These are phyloP conservation scores for Elanoides forficatus DNA, from an alignment of 2,113 vertebrate species.

Conservation along the genomic window DNA sequence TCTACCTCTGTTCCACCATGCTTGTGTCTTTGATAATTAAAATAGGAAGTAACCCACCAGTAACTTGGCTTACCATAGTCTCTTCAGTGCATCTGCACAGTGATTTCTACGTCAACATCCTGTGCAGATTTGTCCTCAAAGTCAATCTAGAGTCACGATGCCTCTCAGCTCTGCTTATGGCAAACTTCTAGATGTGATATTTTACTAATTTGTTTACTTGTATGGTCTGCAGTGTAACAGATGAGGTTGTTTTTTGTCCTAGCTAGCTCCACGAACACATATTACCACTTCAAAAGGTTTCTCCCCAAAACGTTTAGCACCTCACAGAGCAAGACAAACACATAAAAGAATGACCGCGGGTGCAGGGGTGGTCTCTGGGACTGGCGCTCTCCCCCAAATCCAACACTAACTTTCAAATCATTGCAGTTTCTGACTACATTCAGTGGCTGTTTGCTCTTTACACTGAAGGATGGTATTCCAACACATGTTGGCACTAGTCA, in stretches of 20 bases:
- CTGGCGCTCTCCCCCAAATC: neutral
- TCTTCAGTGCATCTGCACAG: neutral
- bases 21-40: neutral
- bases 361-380: neutral
- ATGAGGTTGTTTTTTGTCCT: neutral
- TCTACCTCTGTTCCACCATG: neutral
- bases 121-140: neutral
- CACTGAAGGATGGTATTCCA: neutral
- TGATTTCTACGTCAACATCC: neutral
- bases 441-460: neutral
- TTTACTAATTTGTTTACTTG: neutral
- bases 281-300: neutral
- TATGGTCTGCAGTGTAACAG: neutral
- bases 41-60: neutral
- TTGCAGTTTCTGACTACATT: neutral
- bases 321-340: neutral
- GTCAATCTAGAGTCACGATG: neutral
- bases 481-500: neutral
- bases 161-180: neutral
- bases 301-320: neutral
- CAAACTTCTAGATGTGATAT: neutral
- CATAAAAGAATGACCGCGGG: accelerated
- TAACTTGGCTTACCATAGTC: neutral
- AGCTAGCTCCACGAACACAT: neutral
- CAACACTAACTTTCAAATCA: neutral